Evolutionary conservation across 2,797 vertebrate genomes (phyloP), one percentile per base, ranked within the genome.

Genomic region (Jordanella pulchra): DNA sequence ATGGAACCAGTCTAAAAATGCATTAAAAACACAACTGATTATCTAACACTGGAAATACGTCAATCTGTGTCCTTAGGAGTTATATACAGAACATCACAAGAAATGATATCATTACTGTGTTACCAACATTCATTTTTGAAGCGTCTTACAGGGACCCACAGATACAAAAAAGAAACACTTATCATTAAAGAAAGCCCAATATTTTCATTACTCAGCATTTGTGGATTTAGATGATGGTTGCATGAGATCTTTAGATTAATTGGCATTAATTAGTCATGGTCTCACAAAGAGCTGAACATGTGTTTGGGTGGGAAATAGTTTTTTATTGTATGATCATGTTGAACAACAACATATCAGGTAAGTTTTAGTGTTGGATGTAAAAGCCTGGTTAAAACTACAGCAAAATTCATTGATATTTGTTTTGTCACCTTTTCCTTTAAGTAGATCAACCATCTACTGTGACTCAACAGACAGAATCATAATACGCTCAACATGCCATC

Each of bases 401-500:
- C 4, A 0, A 1, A 35, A 45, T 51, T 72, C 7, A 13, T 67
- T 28, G 53, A 28, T 3, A 13, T 35, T 51, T 51, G 42, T 64
- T 63, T 18, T 68, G 5, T 50, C 47, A 30, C 10, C 4, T 12
- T 67, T 35, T 60, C 47, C 39, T n/a, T 28, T 27, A 6, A 48
- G 28, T 17, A 61, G 39, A 56, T 28, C 27, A 23, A 54, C 65
- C 51, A 27, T 45, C 53, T 23, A 50, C 30, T 53, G 23, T 58
- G 25, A 75, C 25, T 47, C 10, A 1, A 21, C 81, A 68, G 63
- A 68, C 66, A 39, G 18, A 18, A 70, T 69, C 3, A 10, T 67
- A 55, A 73, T 58, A 74, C 56, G 39, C 66, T 75, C 53, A 81
- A 66, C 64, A 50, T 21, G 80, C 81, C 84, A 72, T 81, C 81